phyloP scores from a whole-genome alignment of 1,140 invertebrate species.

The Heliothis virescens region DNA sequence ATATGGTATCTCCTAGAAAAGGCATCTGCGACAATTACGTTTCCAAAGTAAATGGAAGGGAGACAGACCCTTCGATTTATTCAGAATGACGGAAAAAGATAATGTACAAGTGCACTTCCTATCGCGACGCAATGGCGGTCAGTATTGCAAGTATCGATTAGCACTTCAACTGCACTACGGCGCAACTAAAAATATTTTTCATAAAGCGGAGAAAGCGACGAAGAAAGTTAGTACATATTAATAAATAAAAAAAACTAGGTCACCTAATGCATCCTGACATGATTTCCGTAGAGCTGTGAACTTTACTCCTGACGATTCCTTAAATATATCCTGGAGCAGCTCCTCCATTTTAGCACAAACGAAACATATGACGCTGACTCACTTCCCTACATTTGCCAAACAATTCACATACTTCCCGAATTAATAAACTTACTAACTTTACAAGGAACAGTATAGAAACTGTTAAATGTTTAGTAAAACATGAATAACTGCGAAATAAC shows the following conservation, averaged over 20 bases:
- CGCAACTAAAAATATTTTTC: neutral
- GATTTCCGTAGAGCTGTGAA: conserved; percentile 90
- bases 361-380: conserved; percentile 54
- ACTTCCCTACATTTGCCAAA: conserved; percentile 20
- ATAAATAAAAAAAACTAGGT: conserved; percentile 48
- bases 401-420: conserved; percentile 15
- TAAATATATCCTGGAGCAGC: conserved; percentile 92
- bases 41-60: neutral
- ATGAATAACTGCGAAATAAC: conserved; percentile 33
- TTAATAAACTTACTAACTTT: neutral
- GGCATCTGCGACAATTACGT: too few species aligned
- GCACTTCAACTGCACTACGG: neutral
- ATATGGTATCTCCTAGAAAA: neutral
- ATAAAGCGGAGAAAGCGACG: neutral
- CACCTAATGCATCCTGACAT: conserved; percentile 93
- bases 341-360: conserved; percentile 90
- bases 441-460: neutral
- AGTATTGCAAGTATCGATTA: conserved; percentile 25
- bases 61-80: too few species aligned
- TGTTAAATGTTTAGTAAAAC: conserved; percentile 22
- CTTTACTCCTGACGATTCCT: conserved; percentile 92
- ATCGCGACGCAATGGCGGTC: conserved; percentile 16
- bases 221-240: too few species aligned
- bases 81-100: neutral
- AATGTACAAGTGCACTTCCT: neutral